Conservation (phyloP, 2,888 invertebrate genomes). For the Drosophila paracracens region DNA sequence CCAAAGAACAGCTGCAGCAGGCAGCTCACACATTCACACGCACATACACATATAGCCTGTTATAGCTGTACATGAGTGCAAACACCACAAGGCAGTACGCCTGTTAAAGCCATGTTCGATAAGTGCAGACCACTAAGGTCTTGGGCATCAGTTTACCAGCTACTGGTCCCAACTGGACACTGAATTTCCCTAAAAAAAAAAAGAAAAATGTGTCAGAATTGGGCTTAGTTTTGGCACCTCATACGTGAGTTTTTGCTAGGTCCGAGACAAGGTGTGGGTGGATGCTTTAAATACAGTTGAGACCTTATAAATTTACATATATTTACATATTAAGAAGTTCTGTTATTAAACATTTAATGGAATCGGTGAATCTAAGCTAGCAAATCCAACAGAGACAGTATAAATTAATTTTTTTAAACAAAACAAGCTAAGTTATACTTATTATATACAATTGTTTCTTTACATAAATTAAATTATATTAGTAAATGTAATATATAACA, state of each 20-base stretch:
- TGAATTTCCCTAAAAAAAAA: neutral
- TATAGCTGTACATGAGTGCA: conserved; percentile 43
- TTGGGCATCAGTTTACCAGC: conserved; percentile 8
- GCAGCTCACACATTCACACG: conserved; percentile 21
- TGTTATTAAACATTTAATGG: too few relatives aligned
- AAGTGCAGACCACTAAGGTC: neutral
- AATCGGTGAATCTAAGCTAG: too few relatives aligned
- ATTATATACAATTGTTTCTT: neutral
- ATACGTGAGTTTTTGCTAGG: neutral
- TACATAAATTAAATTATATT: fast-evolving
- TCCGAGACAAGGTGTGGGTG: neutral
- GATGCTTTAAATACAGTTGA: neutral
- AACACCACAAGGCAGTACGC: conserved; percentile 28
- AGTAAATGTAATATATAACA: too few relatives aligned
- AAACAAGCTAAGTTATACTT: neutral
- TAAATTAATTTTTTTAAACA: neutral
- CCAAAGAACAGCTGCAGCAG: conserved; percentile 20
- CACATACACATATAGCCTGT: neutral
- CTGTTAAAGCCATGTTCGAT: conserved; percentile 10
- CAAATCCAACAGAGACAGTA: neutral
- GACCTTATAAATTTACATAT: neutral
- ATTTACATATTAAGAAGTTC: neutral
- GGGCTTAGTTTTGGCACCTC: neutral
- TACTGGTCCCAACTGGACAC: conserved; percentile 1
- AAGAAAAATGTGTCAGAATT: neutral